These are phyloP conservation scores for Platysteira castanea DNA, from an alignment of 2,113 vertebrate species.

Conservation along the genomic window DNA sequence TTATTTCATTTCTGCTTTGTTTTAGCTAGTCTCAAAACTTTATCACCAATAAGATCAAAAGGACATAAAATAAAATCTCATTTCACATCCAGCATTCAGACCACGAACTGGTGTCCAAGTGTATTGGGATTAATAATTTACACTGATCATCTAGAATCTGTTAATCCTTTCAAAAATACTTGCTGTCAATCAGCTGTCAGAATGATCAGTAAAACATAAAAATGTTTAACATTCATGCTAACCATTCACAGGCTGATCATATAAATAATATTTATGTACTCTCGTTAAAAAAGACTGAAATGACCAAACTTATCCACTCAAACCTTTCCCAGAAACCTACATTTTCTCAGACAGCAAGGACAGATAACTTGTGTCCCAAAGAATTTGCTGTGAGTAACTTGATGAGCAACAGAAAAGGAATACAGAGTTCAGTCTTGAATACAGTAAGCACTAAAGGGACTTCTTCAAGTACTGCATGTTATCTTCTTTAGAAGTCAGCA, in stretches of 20 bases:
- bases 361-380: not conserved
- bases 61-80: not conserved
- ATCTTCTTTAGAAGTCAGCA: not conserved
- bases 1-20: not conserved
- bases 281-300: not conserved
- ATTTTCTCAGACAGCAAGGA: not conserved
- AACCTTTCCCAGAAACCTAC: not conserved
- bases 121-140: not conserved
- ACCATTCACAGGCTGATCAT: not conserved
- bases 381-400: not conserved
- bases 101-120: not conserved
- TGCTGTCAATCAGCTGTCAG: not conserved
- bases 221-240: not conserved
- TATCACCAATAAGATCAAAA: not conserved
- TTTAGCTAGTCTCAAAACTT: not conserved
- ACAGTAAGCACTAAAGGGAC: not conserved
- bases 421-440: not conserved
- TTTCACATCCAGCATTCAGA: not conserved
- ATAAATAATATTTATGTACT: not conserved
- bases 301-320: not conserved
- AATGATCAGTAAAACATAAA: not conserved
- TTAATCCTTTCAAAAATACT: not conserved
- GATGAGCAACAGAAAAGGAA: not conserved
- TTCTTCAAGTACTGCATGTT: not conserved
- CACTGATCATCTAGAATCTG: not conserved